Evolutionary conservation across 2,888 invertebrate genomes (phyloP).

Genomic region (Drosophila setosimentum): DNA sequence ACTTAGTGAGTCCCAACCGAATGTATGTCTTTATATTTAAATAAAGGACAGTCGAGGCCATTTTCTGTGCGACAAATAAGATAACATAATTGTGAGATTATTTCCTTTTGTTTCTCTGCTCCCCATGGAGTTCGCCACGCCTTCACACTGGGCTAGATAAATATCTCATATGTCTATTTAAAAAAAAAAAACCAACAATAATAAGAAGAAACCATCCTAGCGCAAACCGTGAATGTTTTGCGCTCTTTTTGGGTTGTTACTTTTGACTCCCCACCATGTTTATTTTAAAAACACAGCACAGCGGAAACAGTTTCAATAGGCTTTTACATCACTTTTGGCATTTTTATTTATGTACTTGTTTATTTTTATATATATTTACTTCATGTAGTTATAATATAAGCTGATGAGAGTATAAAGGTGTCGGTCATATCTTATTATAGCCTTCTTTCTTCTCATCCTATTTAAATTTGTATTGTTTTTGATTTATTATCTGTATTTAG

Average conservation of each 20-base stretch:
- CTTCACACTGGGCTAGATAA: constrained; percentile 47
- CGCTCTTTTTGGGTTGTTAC: constrained; percentile 24
- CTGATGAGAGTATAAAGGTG: constrained; percentile 3
- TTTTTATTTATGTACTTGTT: not conserved
- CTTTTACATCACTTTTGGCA: not conserved
- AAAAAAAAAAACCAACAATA: constrained; percentile 13
- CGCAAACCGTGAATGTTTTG: constrained; percentile 33
- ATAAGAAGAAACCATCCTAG: not conserved
- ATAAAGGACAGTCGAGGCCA: constrained; percentile 33
- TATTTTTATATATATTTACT: not conserved
- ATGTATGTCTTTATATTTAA: constrained; percentile 17
- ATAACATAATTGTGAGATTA: constrained; percentile 64
- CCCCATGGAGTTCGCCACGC: constrained; percentile 17
- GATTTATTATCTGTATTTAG: constrained; percentile 73
- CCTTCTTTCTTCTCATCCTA: constrained; percentile 14
- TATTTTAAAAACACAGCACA: not conserved
- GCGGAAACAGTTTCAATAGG: not conserved
- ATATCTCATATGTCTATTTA: constrained; percentile 56
- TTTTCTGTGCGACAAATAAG: constrained; percentile 41
- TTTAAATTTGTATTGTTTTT: constrained; percentile 59
- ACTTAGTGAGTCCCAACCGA: not conserved
- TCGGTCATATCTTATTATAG: not conserved
- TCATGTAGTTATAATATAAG: not conserved
- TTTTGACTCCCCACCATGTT: not conserved
- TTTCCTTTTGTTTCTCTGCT: not conserved